These are phyloP conservation scores for Globodera rostochiensis DNA, from an alignment of 1,140 invertebrate genomes.

Conservation along the genomic window DNA sequence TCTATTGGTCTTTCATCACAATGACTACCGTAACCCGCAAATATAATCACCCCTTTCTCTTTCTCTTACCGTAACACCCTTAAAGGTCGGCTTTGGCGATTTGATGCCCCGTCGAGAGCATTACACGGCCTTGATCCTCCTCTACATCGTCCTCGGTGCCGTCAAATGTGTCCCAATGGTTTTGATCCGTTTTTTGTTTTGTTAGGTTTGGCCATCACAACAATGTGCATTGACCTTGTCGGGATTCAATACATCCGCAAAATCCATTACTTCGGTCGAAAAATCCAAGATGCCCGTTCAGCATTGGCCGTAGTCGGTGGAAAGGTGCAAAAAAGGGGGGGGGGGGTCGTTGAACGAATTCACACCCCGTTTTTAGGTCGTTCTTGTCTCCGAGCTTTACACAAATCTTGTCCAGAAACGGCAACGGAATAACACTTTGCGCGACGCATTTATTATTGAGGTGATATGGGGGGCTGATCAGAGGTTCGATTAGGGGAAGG, in stretches of 20 bases:
- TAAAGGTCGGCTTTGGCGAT: slow-evolving; percentile 64
- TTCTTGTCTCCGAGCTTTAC: slow-evolving; percentile 65
- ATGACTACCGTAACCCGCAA: slow-evolving; percentile 58
- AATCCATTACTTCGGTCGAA: slow-evolving; percentile 65
- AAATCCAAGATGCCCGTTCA: slow-evolving; percentile 64
- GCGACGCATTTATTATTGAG: slow-evolving; percentile 65
- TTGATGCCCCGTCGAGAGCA: slow-evolving; percentile 63
- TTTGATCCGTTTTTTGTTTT: not conserved
- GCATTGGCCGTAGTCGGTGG: slow-evolving; percentile 64
- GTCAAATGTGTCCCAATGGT: not conserved
- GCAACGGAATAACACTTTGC: slow-evolving; percentile 48
- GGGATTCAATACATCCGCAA: slow-evolving; percentile 60
- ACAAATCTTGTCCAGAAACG: slow-evolving; percentile 65
- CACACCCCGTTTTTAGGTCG: slow-evolving; percentile 44
- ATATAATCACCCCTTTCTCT: not conserved
- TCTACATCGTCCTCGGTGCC: slow-evolving; percentile 62
- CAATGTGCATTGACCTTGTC: slow-evolving; percentile 65
- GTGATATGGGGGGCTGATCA: slow-evolving; percentile 38
- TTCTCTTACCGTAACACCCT: not conserved
- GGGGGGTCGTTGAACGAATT: too few species aligned
- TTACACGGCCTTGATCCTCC: slow-evolving; percentile 65
- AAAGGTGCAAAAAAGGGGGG: slow-evolving; percentile 44
- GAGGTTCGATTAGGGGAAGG: not conserved
- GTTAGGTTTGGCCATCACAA: slow-evolving; percentile 63
- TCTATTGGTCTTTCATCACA: slow-evolving; percentile 66